Conservation (phyloP, 2,113 vertebrate genomes). For the Oryzias woworae region DNA sequence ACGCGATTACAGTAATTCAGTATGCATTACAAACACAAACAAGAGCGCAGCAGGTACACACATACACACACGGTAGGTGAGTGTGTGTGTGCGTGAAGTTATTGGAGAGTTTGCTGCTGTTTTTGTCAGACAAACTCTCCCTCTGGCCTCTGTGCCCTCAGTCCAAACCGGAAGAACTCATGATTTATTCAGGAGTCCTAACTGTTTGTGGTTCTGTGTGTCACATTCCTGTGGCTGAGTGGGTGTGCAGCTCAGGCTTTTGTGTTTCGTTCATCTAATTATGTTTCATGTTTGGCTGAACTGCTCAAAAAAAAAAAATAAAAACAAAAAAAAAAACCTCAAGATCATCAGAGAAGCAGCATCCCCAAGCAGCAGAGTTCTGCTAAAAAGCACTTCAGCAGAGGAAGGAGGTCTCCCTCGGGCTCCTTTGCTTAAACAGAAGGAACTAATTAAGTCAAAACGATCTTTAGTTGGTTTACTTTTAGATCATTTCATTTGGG, state of each 20-base stretch:
- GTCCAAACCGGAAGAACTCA: conserved; percentile 27
- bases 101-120: conserved; percentile 1
- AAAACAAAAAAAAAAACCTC: no score
- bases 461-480: no score
- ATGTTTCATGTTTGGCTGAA: conserved; percentile 8
- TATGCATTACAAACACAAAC: conserved; percentile 22
- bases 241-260: background rate
- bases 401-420: no score
- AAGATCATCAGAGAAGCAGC: background rate
- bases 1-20: conserved; percentile 20
- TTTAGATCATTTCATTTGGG: no score
- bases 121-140: conserved; percentile 1
- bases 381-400: no score
- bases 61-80: background rate
- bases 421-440: no score
- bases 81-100: background rate
- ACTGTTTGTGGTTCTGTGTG: background rate
- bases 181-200: conserved; percentile 40
- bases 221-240: no score
- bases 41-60: conserved; percentile 2
- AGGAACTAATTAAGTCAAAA: no score
- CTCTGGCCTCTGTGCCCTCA: conserved; percentile 29
- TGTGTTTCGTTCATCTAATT: conserved; percentile 1
- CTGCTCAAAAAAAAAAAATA: background rate
- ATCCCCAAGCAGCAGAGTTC: background rate